Base-by-base conservation (phyloP, 1,140 invertebrate species). In the Scaptomyza montana region DNA sequence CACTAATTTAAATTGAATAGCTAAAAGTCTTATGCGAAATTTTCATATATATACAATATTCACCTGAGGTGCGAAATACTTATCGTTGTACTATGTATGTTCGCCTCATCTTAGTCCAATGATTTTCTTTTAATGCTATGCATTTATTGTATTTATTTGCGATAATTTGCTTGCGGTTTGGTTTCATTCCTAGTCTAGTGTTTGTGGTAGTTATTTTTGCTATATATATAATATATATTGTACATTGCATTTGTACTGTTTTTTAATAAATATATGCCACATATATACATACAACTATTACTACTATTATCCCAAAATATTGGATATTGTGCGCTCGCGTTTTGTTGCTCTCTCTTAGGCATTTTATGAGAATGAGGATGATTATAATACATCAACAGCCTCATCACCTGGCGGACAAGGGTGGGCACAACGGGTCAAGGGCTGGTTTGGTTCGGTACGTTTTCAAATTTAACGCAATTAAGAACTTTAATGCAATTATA, bases 401-500 rank as follows among this genome's bases (percentile, higher is more conserved):
- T 90, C 92, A 92, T 93, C 93, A 78, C 92, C 93, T 92, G 92
- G 93, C 92, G 93, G 92, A 93, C 93, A 93, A 92, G 93, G 94
- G 93, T 94, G 94, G 94, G 94, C 94, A 93, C 93, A 94, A 92
- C 94, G 93, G 93, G 93, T 94, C 93, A 94, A 93, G 90, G 93
- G 93, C 92, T 94, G 94, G 94, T 94, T 94, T 93, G 93, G 92
- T 93, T 94, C 93, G 94, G 94, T 94, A 94, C 92, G 94, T 93
- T 91, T 92, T 80, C 67, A 81, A 78, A 80, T 87, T 80, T 78
- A 81, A 82, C 55, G 36, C 49, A 75, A 55, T n/a, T 47, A 75
- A 69, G 60, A 54, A 36, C 45, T 50, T 80, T 43, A 74, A 70
- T 73, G 59, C 71, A 55, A 75, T 62, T 71, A 80, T 71, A 74